These are phyloP conservation scores for Neomorphus geoffroyi DNA, from an alignment of 2,797 vertebrate species.

Conservation along the genomic window DNA sequence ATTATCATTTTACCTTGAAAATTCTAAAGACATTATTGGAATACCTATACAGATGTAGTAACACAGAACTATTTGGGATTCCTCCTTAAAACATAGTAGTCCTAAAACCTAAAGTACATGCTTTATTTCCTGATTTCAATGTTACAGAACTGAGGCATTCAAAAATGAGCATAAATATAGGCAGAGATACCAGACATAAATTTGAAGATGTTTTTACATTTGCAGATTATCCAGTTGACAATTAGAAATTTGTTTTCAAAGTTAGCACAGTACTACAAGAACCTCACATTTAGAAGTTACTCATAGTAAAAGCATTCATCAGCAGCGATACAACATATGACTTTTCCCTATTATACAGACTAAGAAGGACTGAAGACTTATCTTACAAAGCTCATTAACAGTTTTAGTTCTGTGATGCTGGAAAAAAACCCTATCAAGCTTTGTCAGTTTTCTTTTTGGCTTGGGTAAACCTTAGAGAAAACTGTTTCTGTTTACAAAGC, in stretches of 20 bases:
- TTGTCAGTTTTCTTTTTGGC: background rate
- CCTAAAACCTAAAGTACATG: background rate
- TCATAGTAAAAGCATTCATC: background rate
- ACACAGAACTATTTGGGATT: background rate
- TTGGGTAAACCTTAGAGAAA: background rate
- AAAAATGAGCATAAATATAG: background rate
- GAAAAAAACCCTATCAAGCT: background rate
- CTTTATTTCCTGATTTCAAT: background rate
- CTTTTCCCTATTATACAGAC: background rate
- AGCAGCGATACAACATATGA: background rate
- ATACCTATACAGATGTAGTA: background rate
- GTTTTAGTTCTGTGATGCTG: rapidly evolving
- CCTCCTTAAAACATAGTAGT: background rate
- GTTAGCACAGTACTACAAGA: background rate
- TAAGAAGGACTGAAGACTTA: background rate
- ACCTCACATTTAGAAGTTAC: background rate
- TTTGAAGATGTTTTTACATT: background rate
- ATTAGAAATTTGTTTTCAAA: background rate
- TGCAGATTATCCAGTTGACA: background rate
- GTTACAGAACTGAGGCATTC: background rate
- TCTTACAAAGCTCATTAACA: background rate
- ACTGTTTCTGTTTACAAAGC: background rate
- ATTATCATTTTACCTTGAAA: background rate
- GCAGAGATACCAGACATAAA: background rate
- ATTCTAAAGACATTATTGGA: background rate